Percentiles rank a stretch among this genome's conserved stretches.
These are phyloP conservation scores for Aricia artaxerxes DNA, from an alignment of 2,888 invertebrate species.

Conservation along the genomic window DNA sequence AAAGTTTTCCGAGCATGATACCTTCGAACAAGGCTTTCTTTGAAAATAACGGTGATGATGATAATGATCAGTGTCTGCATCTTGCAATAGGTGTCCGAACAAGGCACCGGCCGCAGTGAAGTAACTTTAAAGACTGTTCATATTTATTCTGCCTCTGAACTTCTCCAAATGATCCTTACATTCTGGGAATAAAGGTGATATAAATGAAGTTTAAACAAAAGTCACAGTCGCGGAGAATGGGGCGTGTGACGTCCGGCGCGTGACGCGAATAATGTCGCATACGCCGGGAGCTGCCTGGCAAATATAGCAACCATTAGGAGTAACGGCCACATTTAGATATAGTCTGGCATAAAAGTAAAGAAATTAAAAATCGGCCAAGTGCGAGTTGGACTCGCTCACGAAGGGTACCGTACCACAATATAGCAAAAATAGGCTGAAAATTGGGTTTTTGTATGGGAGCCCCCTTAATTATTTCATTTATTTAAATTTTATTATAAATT, in stretches of 20 bases:
- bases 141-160: not conserved
- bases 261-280: not conserved
- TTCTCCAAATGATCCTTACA: not conserved
- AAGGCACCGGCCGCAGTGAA: not conserved
- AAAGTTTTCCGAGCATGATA: too few relatives aligned
- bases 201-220: not conserved
- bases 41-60: not conserved
- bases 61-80: not conserved
- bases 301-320: not conserved
- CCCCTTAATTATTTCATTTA: too few relatives aligned
- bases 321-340: too few relatives aligned
- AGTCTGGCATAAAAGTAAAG: too few relatives aligned
- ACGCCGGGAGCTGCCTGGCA: not conserved
- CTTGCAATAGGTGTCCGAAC: constrained; percentile 15
- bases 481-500: too few relatives aligned
- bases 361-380: too few relatives aligned
- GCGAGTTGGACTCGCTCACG: too few relatives aligned
- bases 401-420: too few relatives aligned
- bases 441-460: too few relatives aligned
- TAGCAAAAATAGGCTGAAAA: too few relatives aligned
- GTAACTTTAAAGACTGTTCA: not conserved
- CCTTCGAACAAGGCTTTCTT: too few relatives aligned
- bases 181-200: not conserved
- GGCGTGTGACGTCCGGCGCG: constrained; percentile 16
- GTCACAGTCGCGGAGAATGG: not conserved